Percentiles rank a stretch among this genome's conserved stretches.
These are phyloP conservation scores for Brachypteracias leptosomus DNA, from an alignment of 2,113 vertebrate genomes.

Conservation along the genomic window DNA sequence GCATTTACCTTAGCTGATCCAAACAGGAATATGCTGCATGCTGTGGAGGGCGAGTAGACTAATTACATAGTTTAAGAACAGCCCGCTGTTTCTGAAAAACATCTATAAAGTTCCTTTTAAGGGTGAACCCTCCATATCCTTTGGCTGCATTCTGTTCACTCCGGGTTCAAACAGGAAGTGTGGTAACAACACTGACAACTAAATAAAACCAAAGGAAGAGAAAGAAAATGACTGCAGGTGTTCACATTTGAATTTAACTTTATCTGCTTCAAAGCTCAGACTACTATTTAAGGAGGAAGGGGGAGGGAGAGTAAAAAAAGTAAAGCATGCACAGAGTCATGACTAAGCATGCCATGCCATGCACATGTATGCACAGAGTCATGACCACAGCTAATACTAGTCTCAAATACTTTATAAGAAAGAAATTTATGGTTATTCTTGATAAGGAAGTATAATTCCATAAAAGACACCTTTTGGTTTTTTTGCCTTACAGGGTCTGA, in stretches of 20 bases:
- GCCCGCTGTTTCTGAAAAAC: background rate
- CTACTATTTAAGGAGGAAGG: background rate
- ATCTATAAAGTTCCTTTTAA: background rate
- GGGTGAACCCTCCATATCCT: background rate
- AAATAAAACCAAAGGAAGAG: constrained; percentile 34
- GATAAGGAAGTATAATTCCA: background rate
- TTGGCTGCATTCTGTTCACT: background rate
- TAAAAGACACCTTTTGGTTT: background rate
- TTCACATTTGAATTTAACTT: background rate
- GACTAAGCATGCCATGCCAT: background rate
- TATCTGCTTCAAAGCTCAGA: background rate
- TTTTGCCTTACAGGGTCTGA: background rate
- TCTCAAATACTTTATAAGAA: background rate
- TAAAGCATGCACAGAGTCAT: background rate
- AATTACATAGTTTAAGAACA: background rate
- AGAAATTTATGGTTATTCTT: background rate
- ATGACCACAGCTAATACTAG: accelerated
- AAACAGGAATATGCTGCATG: background rate
- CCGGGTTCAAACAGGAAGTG: constrained; percentile 23
- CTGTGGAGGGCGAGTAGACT: background rate
- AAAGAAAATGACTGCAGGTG: background rate
- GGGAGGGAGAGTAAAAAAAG: background rate
- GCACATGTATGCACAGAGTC: background rate
- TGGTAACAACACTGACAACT: background rate
- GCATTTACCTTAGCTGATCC: background rate